Conservation (phyloP, 2,113 vertebrate genomes). For the Pygathrix nemaeus region DNA sequence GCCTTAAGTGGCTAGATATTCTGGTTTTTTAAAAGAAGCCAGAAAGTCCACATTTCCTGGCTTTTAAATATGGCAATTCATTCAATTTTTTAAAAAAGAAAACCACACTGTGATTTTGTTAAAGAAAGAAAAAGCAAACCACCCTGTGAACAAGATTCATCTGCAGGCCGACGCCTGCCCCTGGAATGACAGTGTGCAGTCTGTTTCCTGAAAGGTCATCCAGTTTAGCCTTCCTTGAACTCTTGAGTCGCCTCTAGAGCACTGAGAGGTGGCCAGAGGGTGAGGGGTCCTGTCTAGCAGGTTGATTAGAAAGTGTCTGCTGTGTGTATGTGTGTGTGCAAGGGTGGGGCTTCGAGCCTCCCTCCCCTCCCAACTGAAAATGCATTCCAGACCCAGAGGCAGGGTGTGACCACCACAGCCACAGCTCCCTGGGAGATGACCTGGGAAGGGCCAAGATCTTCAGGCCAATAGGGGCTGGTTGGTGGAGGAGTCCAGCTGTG, state of each 20-base stretch:
- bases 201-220: neutral
- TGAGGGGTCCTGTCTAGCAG: neutral
- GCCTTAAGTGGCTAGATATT: neutral
- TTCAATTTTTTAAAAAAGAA: neutral
- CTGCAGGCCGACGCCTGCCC: neutral
- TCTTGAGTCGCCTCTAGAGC: neutral
- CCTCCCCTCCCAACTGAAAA: neutral
- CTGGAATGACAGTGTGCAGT: neutral
- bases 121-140: neutral
- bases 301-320: neutral
- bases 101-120: neutral
- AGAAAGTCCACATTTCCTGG: slow-evolving; percentile 36
- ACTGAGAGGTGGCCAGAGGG: neutral
- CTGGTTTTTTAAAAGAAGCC: slow-evolving; percentile 8
- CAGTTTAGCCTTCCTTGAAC: neutral
- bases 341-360: neutral
- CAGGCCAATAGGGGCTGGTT: neutral
- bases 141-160: neutral
- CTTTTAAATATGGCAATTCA: slow-evolving; percentile 59
- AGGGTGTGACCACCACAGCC: neutral
- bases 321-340: neutral
- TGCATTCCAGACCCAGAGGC: neutral
- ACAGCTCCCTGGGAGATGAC: neutral
- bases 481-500: neutral
- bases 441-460: neutral